Percentiles rank a stretch among this genome's conserved stretches.
phyloP scores from a whole-genome alignment of 1,140 invertebrate genomes.

The Pectinophora gossypiella region DNA sequence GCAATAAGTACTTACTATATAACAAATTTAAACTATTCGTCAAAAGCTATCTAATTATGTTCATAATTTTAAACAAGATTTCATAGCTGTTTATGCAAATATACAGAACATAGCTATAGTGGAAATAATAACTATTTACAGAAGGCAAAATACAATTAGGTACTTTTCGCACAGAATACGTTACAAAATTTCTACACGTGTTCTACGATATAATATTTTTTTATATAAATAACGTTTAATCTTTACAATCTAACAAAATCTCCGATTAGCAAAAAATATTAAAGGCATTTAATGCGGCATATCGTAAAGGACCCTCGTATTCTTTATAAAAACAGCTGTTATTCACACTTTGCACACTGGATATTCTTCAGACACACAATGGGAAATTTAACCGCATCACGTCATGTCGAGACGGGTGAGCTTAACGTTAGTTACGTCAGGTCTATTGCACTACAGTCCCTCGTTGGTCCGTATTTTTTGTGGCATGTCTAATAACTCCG shows the following conservation, averaged over 20 bases:
- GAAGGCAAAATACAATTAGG: too few relatives aligned
- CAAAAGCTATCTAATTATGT: too few relatives aligned
- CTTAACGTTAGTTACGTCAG: slow-evolving; percentile 56
- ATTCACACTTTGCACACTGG: slow-evolving; percentile 64
- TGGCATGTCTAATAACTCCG: slow-evolving; percentile 61
- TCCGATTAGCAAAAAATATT: slow-evolving; percentile 15
- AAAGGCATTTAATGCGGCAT: slow-evolving; percentile 19
- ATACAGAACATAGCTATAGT: too few relatives aligned
- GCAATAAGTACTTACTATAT: too few relatives aligned
- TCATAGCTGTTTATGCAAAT: too few relatives aligned
- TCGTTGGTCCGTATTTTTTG: slow-evolving; percentile 57
- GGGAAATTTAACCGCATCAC: slow-evolving; percentile 59
- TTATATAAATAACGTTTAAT: not conserved
- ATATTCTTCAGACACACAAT: slow-evolving; percentile 45
- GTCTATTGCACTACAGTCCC: slow-evolving; percentile 43
- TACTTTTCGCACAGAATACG: too few relatives aligned
- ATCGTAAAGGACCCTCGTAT: slow-evolving; percentile 24
- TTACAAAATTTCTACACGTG: not conserved
- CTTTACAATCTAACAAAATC: slow-evolving; percentile 4
- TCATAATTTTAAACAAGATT: too few relatives aligned
- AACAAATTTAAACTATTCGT: too few relatives aligned
- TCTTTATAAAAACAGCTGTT: slow-evolving; percentile 38
- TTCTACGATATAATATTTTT: not conserved
- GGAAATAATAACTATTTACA: too few relatives aligned
- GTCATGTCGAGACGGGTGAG: slow-evolving; percentile 34